Evolutionary conservation across 2,113 vertebrate genomes (phyloP).

Genomic region (Heteronetta atricapilla): DNA sequence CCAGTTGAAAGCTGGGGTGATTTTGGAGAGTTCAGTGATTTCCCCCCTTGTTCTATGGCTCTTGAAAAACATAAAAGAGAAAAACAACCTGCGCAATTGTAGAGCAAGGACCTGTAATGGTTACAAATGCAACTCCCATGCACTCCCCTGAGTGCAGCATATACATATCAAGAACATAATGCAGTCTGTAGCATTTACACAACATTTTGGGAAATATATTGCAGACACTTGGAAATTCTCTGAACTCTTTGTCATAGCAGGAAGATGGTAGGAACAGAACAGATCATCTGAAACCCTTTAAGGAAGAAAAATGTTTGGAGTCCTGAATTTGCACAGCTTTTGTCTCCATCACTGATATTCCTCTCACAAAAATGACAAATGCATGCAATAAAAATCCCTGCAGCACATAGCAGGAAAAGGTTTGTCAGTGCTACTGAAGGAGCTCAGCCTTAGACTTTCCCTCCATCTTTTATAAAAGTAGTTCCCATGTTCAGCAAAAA

Average conservation of each 20-base stretch:
- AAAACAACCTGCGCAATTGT: not conserved
- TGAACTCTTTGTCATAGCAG: not conserved
- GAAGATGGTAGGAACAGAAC: not conserved
- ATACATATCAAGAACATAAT: not conserved
- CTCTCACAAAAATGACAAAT: not conserved
- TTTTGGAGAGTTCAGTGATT: not conserved
- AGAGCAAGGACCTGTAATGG: not conserved
- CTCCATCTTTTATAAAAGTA: not conserved
- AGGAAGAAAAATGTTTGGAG: not conserved
- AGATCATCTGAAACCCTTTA: not conserved
- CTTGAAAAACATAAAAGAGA: not conserved
- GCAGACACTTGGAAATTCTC: not conserved
- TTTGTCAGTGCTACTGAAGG: not conserved
- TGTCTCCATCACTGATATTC: not conserved
- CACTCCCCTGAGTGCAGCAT: not conserved
- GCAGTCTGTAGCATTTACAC: not conserved
- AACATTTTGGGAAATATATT: not conserved
- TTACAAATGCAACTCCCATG: not conserved
- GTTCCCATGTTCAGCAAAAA: not conserved
- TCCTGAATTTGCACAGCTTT: not conserved
- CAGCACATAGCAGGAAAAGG: not conserved
- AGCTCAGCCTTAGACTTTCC: rapidly evolving
- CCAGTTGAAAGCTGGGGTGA: not conserved
- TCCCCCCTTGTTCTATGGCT: not conserved
- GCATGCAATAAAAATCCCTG: not conserved